phyloP scores from a whole-genome alignment of 1,140 invertebrate genomes.

The Tetramorium parvispinum region DNA sequence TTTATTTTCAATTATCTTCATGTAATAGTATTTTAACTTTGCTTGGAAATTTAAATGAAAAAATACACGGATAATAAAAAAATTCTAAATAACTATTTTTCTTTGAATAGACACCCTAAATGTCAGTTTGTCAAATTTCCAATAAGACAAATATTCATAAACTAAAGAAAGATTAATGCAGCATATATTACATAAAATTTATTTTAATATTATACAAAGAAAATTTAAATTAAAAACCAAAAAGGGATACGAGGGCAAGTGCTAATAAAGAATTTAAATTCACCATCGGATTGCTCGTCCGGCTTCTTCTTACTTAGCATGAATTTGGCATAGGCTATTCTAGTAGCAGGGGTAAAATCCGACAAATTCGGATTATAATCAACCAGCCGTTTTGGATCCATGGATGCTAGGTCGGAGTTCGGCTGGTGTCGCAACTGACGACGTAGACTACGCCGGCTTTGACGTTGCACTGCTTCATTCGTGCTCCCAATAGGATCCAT shows the following conservation, averaged over 20 bases:
- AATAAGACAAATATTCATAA: too few species aligned
- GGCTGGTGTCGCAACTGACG: conserved; percentile 88
- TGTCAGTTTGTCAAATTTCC: too few species aligned
- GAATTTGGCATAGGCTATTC: conserved; percentile 94
- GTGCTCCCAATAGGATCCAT: conserved; percentile 92
- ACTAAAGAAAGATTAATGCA: too few species aligned
- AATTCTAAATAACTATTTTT: too few species aligned
- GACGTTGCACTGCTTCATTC: conserved; percentile 87
- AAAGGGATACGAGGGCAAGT: neutral
- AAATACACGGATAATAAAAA: too few species aligned
- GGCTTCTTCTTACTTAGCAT: conserved; percentile 88
- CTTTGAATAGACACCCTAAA: too few species aligned
- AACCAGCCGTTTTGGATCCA: conserved; percentile 90
- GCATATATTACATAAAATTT: neutral
- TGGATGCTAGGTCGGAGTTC: conserved; percentile 86
- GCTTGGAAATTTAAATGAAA: too few species aligned
- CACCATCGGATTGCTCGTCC: neutral
- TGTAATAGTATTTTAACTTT: too few species aligned
- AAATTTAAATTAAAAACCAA: neutral
- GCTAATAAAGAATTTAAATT: neutral
- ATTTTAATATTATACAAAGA: too few species aligned
- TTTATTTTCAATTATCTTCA: too few species aligned
- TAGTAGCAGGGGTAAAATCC: conserved; percentile 90
- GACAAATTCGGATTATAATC: conserved; percentile 93
- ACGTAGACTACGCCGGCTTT: conserved; percentile 90